phyloP scores from a whole-genome alignment of 2,113 vertebrate genomes.

The Perca schrenkii region DNA sequence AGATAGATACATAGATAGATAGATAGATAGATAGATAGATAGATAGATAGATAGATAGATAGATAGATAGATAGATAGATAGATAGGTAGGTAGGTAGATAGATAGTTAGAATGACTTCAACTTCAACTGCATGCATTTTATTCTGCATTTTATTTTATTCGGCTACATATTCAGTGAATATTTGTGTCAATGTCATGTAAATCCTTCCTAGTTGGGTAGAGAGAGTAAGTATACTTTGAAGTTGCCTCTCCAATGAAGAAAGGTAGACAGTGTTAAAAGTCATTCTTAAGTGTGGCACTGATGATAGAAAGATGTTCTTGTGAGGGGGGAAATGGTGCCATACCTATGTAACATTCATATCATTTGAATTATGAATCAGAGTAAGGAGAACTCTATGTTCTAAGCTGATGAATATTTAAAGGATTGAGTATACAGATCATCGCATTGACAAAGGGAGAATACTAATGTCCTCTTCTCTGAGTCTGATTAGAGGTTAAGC shows the following conservation, averaged over 20 bases:
- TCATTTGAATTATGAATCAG: slow-evolving; percentile 88
- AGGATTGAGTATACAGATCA: slow-evolving; percentile 86
- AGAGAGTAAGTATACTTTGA: slow-evolving; percentile 65
- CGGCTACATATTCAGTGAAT: not conserved
- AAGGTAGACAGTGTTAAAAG: slow-evolving; percentile 71
- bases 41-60: not conserved
- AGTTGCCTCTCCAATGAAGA: slow-evolving; percentile 60
- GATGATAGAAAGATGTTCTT: slow-evolving; percentile 77
- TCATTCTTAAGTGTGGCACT: slow-evolving; percentile 72
- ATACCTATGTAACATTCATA: slow-evolving; percentile 87
- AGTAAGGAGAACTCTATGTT: slow-evolving; percentile 81
- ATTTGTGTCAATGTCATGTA: slow-evolving; percentile 26
- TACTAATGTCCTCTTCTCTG: slow-evolving; percentile 84
- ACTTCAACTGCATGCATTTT: not conserved
- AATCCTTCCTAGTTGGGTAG: slow-evolving; percentile 3
- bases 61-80: slow-evolving; percentile 1
- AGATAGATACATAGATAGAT: slow-evolving; percentile 1
- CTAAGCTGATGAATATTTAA: slow-evolving; percentile 88
- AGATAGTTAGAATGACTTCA: not conserved
- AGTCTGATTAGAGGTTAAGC: slow-evolving; percentile 87
- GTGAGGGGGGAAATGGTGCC: slow-evolving; percentile 72
- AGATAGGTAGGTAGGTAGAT: not conserved
- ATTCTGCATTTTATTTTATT: not conserved
- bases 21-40: not conserved
- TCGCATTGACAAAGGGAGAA: slow-evolving; percentile 86